Percentiles rank a stretch among this genome's conserved stretches.
These are phyloP conservation scores for Trinectes maculatus DNA, from an alignment of 2,113 vertebrate genomes.

Conservation along the genomic window DNA sequence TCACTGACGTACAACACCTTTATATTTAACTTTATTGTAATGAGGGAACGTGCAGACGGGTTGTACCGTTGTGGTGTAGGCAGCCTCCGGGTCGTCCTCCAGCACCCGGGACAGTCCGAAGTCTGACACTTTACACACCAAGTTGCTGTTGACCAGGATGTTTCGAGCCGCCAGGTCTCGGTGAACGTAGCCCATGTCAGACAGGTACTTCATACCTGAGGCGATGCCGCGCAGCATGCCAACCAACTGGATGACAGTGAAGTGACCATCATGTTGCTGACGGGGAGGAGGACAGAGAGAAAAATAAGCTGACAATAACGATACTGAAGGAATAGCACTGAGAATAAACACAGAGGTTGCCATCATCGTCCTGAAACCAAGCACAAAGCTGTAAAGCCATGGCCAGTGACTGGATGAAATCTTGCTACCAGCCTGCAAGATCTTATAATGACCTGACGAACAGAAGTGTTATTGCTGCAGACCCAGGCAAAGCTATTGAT, in stretches of 20 bases:
- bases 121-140: constrained; percentile 98
- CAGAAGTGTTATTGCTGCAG: neutral
- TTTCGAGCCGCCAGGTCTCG: constrained; percentile 95
- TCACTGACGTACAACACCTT: neutral
- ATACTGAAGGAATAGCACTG: too few species aligned
- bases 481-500: neutral
- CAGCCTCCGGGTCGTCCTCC: constrained; percentile 95
- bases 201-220: constrained; percentile 97
- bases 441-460: constrained; percentile 2
- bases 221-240: constrained; percentile 98
- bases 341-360: neutral
- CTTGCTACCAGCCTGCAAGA: neutral
- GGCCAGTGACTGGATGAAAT: neutral
- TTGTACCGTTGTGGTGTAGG: constrained; percentile 90
- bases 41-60: too few species aligned
- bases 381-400: neutral
- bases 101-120: constrained; percentile 96
- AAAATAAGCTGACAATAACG: constrained; percentile 5
- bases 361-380: neutral
- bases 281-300: constrained; percentile 8
- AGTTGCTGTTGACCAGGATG: constrained; percentile 96
- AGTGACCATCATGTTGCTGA: constrained; percentile 89
- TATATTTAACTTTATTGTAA: neutral
- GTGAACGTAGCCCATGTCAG: constrained; percentile 98
- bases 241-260: constrained; percentile 97